Percentiles rank a stretch among this genome's conserved stretches.
Evolutionary conservation across 2,113 vertebrate genomes (phyloP).

Genomic region (Brachypteracias leptosomus): DNA sequence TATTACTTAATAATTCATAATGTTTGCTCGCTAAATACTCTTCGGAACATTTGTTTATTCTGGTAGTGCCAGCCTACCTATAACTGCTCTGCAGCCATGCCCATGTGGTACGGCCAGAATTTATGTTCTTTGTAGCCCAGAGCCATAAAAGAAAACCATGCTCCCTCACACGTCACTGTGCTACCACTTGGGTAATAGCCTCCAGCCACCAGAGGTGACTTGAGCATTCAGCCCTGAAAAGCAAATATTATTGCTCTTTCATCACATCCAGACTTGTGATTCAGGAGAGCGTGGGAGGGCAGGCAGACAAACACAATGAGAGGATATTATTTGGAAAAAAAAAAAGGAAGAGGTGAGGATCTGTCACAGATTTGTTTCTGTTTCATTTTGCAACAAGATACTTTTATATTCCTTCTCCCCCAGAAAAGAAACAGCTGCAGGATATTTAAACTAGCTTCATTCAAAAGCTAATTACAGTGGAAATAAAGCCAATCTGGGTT

Average conservation of each 20-base stretch:
- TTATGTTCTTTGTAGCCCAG: neutral
- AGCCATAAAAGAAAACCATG: neutral
- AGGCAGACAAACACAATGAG: constrained; percentile 8
- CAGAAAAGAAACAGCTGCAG: constrained; percentile 55
- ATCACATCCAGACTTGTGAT: constrained; percentile 13
- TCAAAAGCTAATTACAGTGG: constrained; percentile 48
- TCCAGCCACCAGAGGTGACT: constrained; percentile 42
- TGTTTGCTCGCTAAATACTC: neutral
- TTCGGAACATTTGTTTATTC: neutral
- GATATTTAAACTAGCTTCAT: constrained; percentile 40
- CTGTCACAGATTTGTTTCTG: neutral
- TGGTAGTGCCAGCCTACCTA: neutral
- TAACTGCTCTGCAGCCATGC: neutral
- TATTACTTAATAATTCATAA: constrained; percentile 28
- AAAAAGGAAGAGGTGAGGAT: neutral
- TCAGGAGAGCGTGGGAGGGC: constrained; percentile 1
- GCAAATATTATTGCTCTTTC: constrained; percentile 59
- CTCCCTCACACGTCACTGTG: constrained; percentile 44
- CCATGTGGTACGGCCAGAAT: neutral
- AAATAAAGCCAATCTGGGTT: constrained; percentile 42
- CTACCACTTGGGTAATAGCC: constrained; percentile 36
- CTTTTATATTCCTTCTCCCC: neutral
- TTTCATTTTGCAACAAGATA: neutral
- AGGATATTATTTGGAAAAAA: neutral
- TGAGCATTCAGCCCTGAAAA: constrained; percentile 57